Percentiles rank a stretch among this genome's conserved stretches.
phyloP scores from a whole-genome alignment of 2,888 invertebrate genomes.

The Cetonia aurata region DNA sequence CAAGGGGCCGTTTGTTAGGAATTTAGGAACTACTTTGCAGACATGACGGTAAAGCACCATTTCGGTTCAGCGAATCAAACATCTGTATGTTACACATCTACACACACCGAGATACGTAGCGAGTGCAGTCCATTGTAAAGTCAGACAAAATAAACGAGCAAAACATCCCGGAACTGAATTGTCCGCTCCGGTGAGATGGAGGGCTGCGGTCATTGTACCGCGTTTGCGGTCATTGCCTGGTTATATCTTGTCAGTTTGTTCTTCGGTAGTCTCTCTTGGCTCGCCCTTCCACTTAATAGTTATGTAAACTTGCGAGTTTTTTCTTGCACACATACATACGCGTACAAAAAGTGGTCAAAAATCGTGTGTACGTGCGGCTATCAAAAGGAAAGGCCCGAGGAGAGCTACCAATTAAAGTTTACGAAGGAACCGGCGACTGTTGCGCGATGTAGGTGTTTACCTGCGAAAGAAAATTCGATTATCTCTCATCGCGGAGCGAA shows the following conservation, averaged over 20 bases:
- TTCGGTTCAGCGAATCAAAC: constrained; percentile 40
- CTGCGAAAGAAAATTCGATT: constrained; percentile 5
- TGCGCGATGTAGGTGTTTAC: not conserved
- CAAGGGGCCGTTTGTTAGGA: not conserved
- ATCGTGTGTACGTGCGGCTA: constrained; percentile 5
- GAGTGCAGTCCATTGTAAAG: constrained; percentile 47
- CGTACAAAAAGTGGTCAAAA: constrained; percentile 35
- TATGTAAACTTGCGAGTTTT: constrained; percentile 43
- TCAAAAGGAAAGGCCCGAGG: constrained; percentile 13
- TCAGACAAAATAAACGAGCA: constrained; percentile 47
- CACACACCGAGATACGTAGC: not conserved
- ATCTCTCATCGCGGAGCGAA: not conserved
- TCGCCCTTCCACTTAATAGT: constrained; percentile 51
- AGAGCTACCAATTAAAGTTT: constrained; percentile 24
- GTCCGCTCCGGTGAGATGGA: constrained; percentile 62
- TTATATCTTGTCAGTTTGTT: constrained; percentile 59
- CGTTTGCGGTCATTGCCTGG: constrained; percentile 62
- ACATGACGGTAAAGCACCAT: constrained; percentile 24
- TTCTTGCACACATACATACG: constrained; percentile 19
- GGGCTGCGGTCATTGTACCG: constrained; percentile 60
- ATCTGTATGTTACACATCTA: constrained; percentile 12
- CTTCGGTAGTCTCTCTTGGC: constrained; percentile 54
- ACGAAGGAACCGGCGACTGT: constrained; percentile 3
- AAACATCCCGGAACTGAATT: constrained; percentile 59
- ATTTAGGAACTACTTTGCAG: constrained; percentile 11